Conservation (phyloP, 2,797 vertebrate species). For the Fratercula arctica region DNA sequence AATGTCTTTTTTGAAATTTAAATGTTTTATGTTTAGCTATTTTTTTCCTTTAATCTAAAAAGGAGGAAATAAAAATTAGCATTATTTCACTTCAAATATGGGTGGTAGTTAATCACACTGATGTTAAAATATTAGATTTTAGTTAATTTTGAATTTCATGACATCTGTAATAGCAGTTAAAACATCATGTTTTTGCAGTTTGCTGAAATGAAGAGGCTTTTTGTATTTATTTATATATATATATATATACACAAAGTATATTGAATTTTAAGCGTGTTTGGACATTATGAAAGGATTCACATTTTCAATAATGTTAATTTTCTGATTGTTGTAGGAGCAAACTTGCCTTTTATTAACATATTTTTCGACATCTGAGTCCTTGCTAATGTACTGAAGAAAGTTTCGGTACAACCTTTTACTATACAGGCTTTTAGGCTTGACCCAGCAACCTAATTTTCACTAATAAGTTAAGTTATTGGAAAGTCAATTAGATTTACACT, state of each 20-base stretch:
- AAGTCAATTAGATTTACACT: slow-evolving; percentile 14
- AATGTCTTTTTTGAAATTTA: background rate
- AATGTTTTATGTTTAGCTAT: background rate
- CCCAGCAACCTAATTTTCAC: background rate
- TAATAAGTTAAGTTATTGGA: slow-evolving; percentile 1
- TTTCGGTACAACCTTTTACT: background rate
- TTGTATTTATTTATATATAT: too few relatives aligned
- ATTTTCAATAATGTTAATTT: background rate
- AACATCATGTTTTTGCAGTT: background rate
- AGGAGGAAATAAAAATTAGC: background rate
- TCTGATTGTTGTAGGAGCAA: background rate
- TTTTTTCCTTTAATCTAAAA: background rate
- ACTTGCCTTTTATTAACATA: background rate
- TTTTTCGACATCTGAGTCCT: background rate
- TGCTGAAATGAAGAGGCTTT: background rate
- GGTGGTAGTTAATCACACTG: background rate
- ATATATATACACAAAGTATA: background rate
- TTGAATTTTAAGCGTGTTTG: background rate
- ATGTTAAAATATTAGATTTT: background rate
- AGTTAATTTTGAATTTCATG: background rate
- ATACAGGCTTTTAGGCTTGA: slow-evolving; percentile 8
- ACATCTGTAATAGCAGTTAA: background rate
- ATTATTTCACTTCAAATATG: background rate
- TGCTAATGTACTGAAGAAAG: background rate
- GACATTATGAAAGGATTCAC: background rate